phyloP scores from a whole-genome alignment of 2,888 invertebrate genomes.

The Melinaea menophilus region DNA sequence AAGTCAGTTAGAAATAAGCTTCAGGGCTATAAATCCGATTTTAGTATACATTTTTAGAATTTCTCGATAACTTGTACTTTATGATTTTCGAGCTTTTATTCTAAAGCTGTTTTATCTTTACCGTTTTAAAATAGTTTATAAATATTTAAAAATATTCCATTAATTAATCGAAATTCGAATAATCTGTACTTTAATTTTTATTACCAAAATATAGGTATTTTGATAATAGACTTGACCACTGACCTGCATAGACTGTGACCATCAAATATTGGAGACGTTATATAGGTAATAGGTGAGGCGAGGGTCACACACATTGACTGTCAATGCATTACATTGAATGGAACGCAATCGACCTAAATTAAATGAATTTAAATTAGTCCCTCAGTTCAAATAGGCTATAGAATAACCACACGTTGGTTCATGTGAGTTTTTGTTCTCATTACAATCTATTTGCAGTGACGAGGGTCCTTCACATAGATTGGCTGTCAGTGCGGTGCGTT shows the following conservation, averaged over 20 bases:
- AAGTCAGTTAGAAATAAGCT: conserved; percentile 10
- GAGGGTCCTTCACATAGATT: conserved; percentile 64
- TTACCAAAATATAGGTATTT: too few species aligned
- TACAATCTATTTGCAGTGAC: conserved; percentile 57
- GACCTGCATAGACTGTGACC: background rate
- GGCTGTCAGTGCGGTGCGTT: conserved; percentile 54
- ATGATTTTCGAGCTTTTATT: conserved; percentile 6
- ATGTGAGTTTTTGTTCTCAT: conserved; percentile 28
- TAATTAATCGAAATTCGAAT: too few species aligned
- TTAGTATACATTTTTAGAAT: conserved; percentile 10
- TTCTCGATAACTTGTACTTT: conserved; percentile 12
- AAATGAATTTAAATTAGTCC: background rate
- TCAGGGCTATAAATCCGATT: conserved; percentile 8
- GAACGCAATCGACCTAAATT: conserved; percentile 3
- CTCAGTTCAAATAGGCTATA: conserved; percentile 2
- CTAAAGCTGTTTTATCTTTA: conserved; percentile 4
- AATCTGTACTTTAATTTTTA: too few species aligned
- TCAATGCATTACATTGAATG: background rate
- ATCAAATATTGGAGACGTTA: background rate
- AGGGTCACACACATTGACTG: background rate
- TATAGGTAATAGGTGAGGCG: background rate
- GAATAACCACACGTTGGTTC: conserved; percentile 12
- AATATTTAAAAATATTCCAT: too few species aligned
- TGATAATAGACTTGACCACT: background rate
- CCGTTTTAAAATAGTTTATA: too few species aligned